Conservation (phyloP, 2,113 vertebrate genomes). For the Prochilodus magdalenae region DNA sequence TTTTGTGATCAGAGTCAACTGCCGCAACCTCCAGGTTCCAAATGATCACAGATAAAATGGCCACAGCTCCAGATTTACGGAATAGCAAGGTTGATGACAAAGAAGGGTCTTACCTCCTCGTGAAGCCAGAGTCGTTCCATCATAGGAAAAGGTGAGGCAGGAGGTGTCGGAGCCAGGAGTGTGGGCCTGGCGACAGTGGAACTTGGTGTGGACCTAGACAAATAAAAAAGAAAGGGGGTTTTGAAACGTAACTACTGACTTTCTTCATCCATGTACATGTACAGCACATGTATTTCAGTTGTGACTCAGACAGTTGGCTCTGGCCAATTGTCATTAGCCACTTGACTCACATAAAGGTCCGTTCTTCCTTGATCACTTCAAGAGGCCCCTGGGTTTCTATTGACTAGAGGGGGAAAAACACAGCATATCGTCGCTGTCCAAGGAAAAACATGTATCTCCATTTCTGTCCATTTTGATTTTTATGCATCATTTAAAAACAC, state of each 20-base stretch:
- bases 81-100: neutral
- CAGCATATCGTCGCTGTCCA: too few relatives aligned
- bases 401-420: constrained; percentile 45
- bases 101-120: constrained; percentile 85
- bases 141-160: constrained; percentile 91
- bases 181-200: constrained; percentile 94
- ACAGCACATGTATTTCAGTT: neutral
- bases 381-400: constrained; percentile 65
- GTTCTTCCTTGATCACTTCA: constrained; percentile 54
- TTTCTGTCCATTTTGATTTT: too few relatives aligned
- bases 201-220: constrained; percentile 93
- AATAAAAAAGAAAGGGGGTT: neutral
- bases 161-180: constrained; percentile 87
- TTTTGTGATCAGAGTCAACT: constrained; percentile 29
- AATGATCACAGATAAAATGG: neutral
- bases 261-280: constrained; percentile 19
- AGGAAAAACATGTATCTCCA: too few relatives aligned
- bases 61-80: neutral
- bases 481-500: too few relatives aligned
- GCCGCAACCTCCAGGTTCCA: neutral
- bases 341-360: constrained; percentile 54
- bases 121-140: constrained; percentile 88
- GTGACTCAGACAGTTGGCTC: neutral
- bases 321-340: too few relatives aligned
- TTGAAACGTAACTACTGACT: neutral